These are phyloP conservation scores for Macaria notata DNA, from an alignment of 2,888 invertebrate genomes.

Conservation along the genomic window DNA sequence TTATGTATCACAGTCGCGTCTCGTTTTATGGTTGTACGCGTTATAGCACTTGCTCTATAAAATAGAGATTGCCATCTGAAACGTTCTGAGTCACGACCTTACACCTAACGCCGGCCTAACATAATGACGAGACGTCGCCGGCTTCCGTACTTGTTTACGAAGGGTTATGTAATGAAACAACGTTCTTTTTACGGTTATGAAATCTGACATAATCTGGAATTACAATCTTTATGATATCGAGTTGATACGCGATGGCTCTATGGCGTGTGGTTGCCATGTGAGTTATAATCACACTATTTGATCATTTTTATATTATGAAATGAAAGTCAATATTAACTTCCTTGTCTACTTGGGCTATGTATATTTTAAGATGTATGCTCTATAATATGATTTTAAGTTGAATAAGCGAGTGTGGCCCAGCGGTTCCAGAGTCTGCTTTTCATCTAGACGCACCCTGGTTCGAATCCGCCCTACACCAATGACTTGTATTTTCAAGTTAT, in stretches of 20 bases:
- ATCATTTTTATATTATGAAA: no score
- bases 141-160: constrained; percentile 32
- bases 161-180: constrained; percentile 30
- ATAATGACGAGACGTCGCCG: constrained; percentile 20
- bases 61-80: constrained; percentile 54
- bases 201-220: constrained; percentile 18
- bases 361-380: no score
- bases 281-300: no score
- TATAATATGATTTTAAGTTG: no score
- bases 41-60: constrained; percentile 55
- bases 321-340: no score
- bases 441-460: no score
- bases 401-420: no score
- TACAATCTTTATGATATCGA: constrained; percentile 16
- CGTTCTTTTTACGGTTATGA: constrained; percentile 19
- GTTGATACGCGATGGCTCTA: constrained; percentile 14
- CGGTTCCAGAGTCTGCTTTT: no score
- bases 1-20: constrained; percentile 54
- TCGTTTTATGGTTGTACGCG: constrained; percentile 47
- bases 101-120: constrained; percentile 32
- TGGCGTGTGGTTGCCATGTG: no score
- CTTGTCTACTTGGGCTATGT: no score
- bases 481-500: no score
- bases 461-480: no score
- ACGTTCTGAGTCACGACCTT: constrained; percentile 39